These are phyloP conservation scores for Anhinga anhinga DNA, from an alignment of 2,113 vertebrate genomes.

Conservation along the genomic window DNA sequence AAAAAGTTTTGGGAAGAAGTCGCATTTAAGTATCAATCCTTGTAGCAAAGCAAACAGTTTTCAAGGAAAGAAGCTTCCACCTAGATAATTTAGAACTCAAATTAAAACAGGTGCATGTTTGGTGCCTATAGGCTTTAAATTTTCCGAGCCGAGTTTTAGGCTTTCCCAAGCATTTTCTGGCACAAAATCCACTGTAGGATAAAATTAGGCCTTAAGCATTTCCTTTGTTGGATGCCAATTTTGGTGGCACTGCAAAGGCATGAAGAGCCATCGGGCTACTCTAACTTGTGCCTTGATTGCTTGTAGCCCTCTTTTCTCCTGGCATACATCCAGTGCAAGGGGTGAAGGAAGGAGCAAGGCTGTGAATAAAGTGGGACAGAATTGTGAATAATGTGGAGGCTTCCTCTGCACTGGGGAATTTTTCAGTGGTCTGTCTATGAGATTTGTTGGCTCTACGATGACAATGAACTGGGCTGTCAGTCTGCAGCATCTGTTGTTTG, in stretches of 20 bases:
- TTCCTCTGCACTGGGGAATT: not conserved
- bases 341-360: not conserved
- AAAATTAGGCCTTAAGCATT: not conserved
- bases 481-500: conserved; percentile 15
- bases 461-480: not conserved
- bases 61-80: not conserved
- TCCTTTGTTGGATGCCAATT: not conserved
- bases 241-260: not conserved
- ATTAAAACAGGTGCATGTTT: not conserved
- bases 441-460: not conserved
- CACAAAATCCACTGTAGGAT: not conserved
- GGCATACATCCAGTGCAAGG: not conserved
- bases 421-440: not conserved
- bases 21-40: not conserved
- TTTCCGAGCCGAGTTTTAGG: not conserved
- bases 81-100: not conserved
- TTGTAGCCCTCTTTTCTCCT: not conserved
- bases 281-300: not conserved
- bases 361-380: not conserved
- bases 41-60: not conserved
- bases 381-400: not conserved
- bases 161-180: not conserved
- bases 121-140: not conserved
- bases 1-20: not conserved
- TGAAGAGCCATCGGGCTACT: not conserved